Evolutionary conservation across 2,797 vertebrate species (phyloP), one percentile per base, ranked within the genome.

Genomic region (Denticeps clupeoides): DNA sequence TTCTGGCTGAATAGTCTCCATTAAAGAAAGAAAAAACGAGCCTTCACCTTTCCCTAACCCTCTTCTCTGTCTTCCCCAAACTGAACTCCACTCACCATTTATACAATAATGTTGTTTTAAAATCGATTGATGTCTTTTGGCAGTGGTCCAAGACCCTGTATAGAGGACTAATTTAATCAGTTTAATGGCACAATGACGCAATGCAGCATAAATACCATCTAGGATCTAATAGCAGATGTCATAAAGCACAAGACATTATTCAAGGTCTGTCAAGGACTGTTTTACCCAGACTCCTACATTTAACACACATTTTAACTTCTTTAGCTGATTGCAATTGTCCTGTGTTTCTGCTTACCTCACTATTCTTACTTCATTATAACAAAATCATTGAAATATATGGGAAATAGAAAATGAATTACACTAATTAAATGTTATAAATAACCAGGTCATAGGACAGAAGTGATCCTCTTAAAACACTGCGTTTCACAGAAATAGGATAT

Each of bases 101-200:
- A n/a, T 56, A 51, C 73, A 75, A 65, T 54, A 62, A 55, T 60
- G 64, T 64, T 70, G 71, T 60, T 55, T 28, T 65, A 48, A 63
- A 47, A 60, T 70, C 80, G 82, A 86, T 82, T 81, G 79, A 82
- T 83, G 66, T 59, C 65, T 67, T 32, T 59, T 78, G 74, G 73
- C 79, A 64, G 65, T 13, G 48, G 67, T 70, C 75, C 77, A 77
- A 70, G 65, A 73, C 69, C 55, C 71, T 71, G 77, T 65, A 75
- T 69, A 58, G 67, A 27, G 60, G 71, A 65, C 67, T 80, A 79
- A 85, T 82, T 81, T 68, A 82, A 86, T 84, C 75, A 79, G 69
- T 68, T 75, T 79, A 80, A 83, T 71, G 64, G 77, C 75, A n/a
- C 61, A 76, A 65, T 86, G 79, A 80, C 71, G 74, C 80, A 79